phyloP scores from a whole-genome alignment of 2,113 vertebrate species.

The Phalacrocorax carbo region DNA sequence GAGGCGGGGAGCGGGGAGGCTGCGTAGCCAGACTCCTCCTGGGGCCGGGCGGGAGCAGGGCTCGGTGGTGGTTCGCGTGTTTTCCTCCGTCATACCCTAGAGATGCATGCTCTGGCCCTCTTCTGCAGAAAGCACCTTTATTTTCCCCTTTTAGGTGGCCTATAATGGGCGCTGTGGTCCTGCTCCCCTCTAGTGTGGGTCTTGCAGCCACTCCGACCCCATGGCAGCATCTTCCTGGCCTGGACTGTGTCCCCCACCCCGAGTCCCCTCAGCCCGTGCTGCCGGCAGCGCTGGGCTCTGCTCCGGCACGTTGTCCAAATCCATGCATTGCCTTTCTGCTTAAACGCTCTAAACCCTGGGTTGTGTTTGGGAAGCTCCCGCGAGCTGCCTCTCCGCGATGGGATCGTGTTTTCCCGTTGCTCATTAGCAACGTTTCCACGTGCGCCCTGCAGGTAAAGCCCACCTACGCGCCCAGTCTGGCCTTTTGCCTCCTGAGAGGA shows the following conservation, averaged over 20 bases:
- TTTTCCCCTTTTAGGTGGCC: background rate
- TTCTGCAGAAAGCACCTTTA: background rate
- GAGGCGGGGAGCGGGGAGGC: background rate
- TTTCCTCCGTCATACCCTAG: background rate
- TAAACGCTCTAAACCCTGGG: background rate
- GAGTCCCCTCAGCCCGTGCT: background rate
- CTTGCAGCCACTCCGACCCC: background rate
- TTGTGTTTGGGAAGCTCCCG: background rate
- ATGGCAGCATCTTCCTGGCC: background rate
- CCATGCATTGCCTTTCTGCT: background rate
- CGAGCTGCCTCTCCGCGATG: background rate
- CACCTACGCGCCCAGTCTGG: fast-evolving
- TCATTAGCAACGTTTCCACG: background rate
- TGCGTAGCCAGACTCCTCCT: background rate
- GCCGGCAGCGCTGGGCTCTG: background rate
- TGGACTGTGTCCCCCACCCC: no score
- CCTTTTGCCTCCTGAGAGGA: background rate
- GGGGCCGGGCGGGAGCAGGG: fast-evolving
- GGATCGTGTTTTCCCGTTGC: background rate
- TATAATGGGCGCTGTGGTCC: background rate
- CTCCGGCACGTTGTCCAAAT: background rate
- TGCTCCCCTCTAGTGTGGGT: background rate
- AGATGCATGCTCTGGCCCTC: background rate
- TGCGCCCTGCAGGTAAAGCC: background rate
- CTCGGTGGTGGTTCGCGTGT: fast-evolving